A percentile compares a stretch with the other conserved stretches of the same genome.
Evolutionary conservation across 2,888 invertebrate species (phyloP).

Genomic region (Bembecia ichneumoniformis): DNA sequence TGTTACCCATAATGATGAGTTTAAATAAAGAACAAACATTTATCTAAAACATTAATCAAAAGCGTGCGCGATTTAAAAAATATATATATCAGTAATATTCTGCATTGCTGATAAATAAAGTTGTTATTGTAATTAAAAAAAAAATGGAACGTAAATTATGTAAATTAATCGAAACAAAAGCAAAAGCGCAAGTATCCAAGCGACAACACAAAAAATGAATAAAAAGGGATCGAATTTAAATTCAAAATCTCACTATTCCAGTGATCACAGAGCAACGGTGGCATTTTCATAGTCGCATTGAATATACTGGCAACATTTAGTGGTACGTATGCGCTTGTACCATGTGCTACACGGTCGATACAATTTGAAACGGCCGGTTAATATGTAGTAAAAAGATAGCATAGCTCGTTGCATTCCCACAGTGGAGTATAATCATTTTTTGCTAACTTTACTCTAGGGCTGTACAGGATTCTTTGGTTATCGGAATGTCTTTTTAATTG

Average conservation of each 20-base stretch:
- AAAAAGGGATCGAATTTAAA: conserved; percentile 24
- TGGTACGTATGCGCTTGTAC: conserved; percentile 15
- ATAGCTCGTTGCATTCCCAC: conserved; percentile 59
- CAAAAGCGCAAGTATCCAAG: conserved; percentile 1
- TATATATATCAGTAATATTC: not conserved
- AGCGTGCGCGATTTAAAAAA: too few species aligned
- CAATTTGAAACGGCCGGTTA: conserved; percentile 28
- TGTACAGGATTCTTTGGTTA: conserved; percentile 4
- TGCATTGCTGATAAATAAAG: not conserved
- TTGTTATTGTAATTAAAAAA: not conserved
- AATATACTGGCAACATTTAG: conserved; percentile 17
- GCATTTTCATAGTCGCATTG: conserved; percentile 18
- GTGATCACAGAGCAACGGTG: conserved; percentile 17
- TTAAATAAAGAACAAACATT: too few species aligned
- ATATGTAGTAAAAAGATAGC: conserved; percentile 50
- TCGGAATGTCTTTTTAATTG: conserved; percentile 20
- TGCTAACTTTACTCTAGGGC: conserved; percentile 20
- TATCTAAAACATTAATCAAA: too few species aligned
- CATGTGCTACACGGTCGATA: conserved; percentile 22
- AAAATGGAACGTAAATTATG: not conserved
- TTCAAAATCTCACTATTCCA: conserved; percentile 29
- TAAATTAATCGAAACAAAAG: not conserved
- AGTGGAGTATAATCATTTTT: conserved; percentile 38
- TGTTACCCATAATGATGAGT: too few species aligned
- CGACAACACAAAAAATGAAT: conserved; percentile 5